Evolutionary conservation across 1,140 invertebrate genomes (phyloP).

Genomic region (Lasioglossum albipes): DNA sequence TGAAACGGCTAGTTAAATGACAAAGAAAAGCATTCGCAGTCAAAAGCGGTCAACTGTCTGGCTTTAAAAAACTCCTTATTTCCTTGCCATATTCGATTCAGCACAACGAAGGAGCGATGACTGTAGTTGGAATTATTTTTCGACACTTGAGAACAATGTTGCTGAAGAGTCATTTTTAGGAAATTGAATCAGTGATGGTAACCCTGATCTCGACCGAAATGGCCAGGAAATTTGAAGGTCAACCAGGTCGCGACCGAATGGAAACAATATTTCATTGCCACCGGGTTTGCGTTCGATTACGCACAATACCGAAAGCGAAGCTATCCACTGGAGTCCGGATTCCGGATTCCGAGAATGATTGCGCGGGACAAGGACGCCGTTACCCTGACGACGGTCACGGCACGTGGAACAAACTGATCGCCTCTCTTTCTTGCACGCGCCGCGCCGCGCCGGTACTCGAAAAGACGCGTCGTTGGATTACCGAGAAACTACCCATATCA

Average conservation of each 20-base stretch:
- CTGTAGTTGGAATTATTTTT: too few species aligned
- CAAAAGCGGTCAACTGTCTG: too few species aligned
- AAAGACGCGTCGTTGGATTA: not conserved
- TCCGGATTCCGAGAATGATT: constrained; percentile 71
- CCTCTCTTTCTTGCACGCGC: not conserved
- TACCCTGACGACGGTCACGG: constrained; percentile 74
- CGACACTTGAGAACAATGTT: too few species aligned
- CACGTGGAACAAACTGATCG: constrained; percentile 68
- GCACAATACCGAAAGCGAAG: constrained; percentile 16
- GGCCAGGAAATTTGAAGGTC: not conserved
- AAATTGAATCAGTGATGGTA: too few species aligned
- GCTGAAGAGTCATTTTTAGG: too few species aligned
- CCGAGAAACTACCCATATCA: not conserved
- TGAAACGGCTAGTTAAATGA: too few species aligned
- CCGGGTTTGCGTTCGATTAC: constrained; percentile 14
- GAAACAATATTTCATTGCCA: constrained; percentile 11
- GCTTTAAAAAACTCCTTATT: too few species aligned
- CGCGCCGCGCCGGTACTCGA: too few species aligned
- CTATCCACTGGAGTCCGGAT: constrained; percentile 48
- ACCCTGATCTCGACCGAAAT: not conserved
- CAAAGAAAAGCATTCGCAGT: too few species aligned
- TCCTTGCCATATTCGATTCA: too few species aligned
- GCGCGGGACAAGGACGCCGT: constrained; percentile 79
- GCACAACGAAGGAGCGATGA: too few species aligned
- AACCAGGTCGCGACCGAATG: not conserved